These are phyloP conservation scores for Petrolisthes manimaculis DNA, from an alignment of 2,888 invertebrate genomes.

Conservation along the genomic window DNA sequence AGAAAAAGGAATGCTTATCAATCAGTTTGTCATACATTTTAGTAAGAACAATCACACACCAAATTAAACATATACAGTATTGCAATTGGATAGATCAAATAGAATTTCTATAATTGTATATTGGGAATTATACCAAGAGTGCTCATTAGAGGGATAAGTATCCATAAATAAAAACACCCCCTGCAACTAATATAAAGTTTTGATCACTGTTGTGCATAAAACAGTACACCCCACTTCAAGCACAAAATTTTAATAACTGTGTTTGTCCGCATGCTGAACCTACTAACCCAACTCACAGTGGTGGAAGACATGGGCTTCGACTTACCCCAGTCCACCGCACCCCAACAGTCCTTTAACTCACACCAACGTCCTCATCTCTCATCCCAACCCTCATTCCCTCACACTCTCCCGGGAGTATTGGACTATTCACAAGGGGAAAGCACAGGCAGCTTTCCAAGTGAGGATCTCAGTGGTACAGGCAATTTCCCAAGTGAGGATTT, in stretches of 20 bases:
- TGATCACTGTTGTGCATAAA: no score
- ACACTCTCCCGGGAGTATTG: not conserved
- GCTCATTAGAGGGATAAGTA: no score
- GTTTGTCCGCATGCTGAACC: conserved; percentile 23
- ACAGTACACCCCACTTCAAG: no score
- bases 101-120: no score
- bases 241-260: not conserved
- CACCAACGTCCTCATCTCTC: not conserved
- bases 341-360: not conserved
- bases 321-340: not conserved
- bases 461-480: not conserved
- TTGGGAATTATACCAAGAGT: no score
- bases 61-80: no score
- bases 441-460: not conserved
- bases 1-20: no score
- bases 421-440: not conserved
- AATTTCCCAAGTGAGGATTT: not conserved
- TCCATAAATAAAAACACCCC: no score
- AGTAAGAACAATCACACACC: no score
- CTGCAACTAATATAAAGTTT: no score
- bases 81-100: no score
- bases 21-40: no score
- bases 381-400: not conserved
- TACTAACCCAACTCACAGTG: conserved; percentile 55
- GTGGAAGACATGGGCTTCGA: conserved; percentile 12